These are phyloP conservation scores for Choloepus hoffmanni DNA, from an alignment of 2,113 vertebrate genomes.

Conservation along the genomic window DNA sequence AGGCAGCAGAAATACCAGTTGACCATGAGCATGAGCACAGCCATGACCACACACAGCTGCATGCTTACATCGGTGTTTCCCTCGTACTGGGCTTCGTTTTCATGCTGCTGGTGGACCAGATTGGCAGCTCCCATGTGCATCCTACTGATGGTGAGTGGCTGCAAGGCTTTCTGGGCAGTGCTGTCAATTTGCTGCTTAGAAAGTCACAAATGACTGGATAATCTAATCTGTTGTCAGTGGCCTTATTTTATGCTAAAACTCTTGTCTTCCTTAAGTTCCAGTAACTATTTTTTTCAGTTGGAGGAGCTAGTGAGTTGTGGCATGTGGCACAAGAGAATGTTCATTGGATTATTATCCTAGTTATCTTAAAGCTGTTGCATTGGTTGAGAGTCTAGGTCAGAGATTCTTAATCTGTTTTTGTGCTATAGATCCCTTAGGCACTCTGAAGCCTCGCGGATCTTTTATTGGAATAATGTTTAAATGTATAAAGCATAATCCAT, in stretches of 20 bases:
- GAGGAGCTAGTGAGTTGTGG: neutral
- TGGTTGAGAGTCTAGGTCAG: neutral
- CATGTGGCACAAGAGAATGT: neutral
- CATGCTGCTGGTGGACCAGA: conserved; percentile 98
- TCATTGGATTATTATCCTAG: neutral
- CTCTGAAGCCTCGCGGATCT: neutral
- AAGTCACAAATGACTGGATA: conserved; percentile 9
- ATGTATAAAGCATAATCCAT: neutral
- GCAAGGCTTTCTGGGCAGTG: neutral
- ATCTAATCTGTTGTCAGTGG: neutral
- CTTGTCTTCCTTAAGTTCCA: neutral
- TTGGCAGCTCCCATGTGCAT: conserved; percentile 96
- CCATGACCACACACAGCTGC: conserved; percentile 90
- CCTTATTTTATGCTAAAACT: conserved; percentile 25
- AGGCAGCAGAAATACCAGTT: conserved; percentile 80
- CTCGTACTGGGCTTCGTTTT: conserved; percentile 98
- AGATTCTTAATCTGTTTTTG: conserved; percentile 26
- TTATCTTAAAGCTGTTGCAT: conserved; percentile 23
- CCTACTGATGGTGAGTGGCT: conserved; percentile 91
- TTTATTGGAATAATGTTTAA: conserved; percentile 40
- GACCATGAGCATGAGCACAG: conserved; percentile 89
- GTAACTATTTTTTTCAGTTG: conserved; percentile 23
- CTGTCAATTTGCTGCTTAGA: neutral
- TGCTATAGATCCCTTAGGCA: neutral
- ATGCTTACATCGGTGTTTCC: conserved; percentile 97